Evolutionary conservation across 2,113 vertebrate genomes (phyloP).

Genomic region (Malurus cyaneus): DNA sequence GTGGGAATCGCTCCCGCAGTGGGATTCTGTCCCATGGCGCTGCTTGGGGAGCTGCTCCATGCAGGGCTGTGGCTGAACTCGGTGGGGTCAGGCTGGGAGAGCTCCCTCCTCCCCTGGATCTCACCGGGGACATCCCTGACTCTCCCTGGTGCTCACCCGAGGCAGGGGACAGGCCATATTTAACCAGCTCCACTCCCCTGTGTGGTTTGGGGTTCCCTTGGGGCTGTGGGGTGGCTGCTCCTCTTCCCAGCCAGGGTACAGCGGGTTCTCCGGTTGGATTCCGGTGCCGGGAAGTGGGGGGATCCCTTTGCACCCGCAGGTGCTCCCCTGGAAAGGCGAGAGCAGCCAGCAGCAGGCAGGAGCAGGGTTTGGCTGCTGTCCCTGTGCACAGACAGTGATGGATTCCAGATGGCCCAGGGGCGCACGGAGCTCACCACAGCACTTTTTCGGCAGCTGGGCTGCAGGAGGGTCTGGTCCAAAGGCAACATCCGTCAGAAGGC

Average conservation of each 20-base stretch:
- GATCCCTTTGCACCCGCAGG: neutral
- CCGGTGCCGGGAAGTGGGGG: neutral
- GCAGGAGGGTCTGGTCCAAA: slow-evolving; percentile 11
- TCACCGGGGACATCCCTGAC: neutral
- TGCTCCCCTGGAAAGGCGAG: neutral
- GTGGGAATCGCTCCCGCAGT: neutral
- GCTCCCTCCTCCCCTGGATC: neutral
- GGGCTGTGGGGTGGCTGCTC: neutral
- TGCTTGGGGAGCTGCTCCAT: neutral
- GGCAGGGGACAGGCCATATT: neutral
- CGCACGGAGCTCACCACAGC: neutral
- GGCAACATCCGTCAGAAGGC: slow-evolving; percentile 27
- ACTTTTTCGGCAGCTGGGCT: neutral
- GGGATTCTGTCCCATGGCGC: fast-evolving
- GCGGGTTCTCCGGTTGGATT: fast-evolving
- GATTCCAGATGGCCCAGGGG: slow-evolving; percentile 45
- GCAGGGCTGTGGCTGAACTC: neutral
- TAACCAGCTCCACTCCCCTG: neutral
- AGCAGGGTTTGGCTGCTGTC: neutral
- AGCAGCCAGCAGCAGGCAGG: neutral
- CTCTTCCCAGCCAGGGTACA: neutral
- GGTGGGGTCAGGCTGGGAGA: neutral
- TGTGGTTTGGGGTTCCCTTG: fast-evolving
- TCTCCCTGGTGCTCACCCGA: neutral
- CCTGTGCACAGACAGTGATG: neutral